A percentile compares a stretch with the other conserved stretches of the same genome.
phyloP scores from a whole-genome alignment of 2,888 invertebrate species.

The Thalpophila matura region DNA sequence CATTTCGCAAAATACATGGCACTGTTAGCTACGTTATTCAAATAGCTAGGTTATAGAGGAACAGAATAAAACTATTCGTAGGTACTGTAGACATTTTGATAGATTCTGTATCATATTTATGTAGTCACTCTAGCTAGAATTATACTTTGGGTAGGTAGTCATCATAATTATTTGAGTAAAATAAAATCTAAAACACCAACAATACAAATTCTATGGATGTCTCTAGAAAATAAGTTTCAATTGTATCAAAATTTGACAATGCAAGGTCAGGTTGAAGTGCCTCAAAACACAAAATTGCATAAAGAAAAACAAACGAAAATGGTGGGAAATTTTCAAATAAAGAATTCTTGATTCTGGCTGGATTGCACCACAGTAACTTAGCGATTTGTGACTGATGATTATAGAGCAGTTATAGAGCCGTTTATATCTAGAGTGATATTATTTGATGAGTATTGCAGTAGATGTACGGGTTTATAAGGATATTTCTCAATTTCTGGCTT shows the following conservation, averaged over 20 bases:
- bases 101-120: no score
- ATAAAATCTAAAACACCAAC: background rate
- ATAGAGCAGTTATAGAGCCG: constrained; percentile 53
- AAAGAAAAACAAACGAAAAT: constrained; percentile 36
- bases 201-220: constrained; percentile 1
- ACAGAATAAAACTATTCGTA: no score
- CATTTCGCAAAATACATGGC: constrained; percentile 27
- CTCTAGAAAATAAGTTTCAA: constrained; percentile 1
- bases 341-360: constrained; percentile 50
- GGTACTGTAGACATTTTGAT: no score
- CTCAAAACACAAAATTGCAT: constrained; percentile 26
- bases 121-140: no score
- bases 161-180: background rate
- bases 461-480: constrained; percentile 41
- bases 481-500: constrained; percentile 34
- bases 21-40: no score
- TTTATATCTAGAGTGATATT: constrained; percentile 57
- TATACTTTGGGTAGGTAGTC: background rate
- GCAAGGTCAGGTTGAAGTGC: constrained; percentile 43
- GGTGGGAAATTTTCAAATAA: constrained; percentile 48
- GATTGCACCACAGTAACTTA: constrained; percentile 53
- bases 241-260: constrained; percentile 40
- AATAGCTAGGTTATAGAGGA: no score
- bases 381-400: constrained; percentile 57
- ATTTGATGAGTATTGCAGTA: constrained; percentile 61